Conservation (phyloP, 53 echinoderm and acorn worm genomes). For the Astropecten irregularis region DNA sequence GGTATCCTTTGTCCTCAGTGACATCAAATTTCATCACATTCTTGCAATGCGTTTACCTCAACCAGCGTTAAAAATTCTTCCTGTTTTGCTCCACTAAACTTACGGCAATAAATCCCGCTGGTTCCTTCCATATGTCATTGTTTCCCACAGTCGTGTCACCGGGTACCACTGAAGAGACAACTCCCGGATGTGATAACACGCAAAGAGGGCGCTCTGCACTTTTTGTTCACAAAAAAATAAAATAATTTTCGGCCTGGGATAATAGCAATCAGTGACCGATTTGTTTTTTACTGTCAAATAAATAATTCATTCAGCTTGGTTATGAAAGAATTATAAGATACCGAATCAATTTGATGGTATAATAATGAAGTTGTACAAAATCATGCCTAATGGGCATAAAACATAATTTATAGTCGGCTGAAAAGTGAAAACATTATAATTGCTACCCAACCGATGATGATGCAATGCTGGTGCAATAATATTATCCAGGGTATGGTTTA, state of each 20-base stretch:
- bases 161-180: conserved; percentile 26
- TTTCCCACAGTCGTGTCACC: background rate
- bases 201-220: conserved; percentile 1
- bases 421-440: no score
- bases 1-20: background rate
- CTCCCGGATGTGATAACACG: conserved; percentile 16
- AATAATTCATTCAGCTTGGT: no score
- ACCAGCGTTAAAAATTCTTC: background rate
- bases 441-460: no score
- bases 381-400: no score
- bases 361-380: no score
- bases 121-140: background rate
- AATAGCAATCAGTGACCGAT: background rate
- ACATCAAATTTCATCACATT: background rate
- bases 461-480: no score
- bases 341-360: no score
- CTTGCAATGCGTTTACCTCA: background rate
- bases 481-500: no score
- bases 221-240: no score
- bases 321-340: no score
- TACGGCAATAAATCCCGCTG: background rate
- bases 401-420: no score
- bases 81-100: conserved; percentile 18
- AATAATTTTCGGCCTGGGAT: no score
- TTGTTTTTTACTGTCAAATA: background rate